Evolutionary conservation across 1,140 invertebrate genomes (phyloP).

Genomic region (Mycetomoellerius zeteki): DNA sequence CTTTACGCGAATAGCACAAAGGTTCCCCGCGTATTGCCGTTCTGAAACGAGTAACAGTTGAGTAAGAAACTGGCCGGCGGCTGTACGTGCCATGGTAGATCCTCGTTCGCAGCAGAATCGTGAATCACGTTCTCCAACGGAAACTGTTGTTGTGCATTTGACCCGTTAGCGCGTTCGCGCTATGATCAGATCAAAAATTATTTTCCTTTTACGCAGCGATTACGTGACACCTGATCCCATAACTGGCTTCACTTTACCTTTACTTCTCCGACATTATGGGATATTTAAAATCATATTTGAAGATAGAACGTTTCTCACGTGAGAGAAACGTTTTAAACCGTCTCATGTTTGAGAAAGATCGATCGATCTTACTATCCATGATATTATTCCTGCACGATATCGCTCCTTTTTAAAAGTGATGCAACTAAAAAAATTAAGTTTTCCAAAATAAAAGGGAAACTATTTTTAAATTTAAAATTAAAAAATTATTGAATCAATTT

Average conservation of each 20-base stretch:
- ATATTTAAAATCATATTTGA: neutral
- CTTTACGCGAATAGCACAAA: neutral
- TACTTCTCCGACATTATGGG: neutral
- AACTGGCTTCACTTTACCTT: neutral
- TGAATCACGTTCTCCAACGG: slow-evolving; percentile 64
- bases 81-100: slow-evolving; percentile 40
- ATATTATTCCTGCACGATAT: neutral
- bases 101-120: slow-evolving; percentile 25
- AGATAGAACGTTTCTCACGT: neutral
- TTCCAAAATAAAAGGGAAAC: no score
- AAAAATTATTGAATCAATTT: no score
- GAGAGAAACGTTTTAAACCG: neutral
- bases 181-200: slow-evolving; percentile 39
- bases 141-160: slow-evolving; percentile 59
- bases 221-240: slow-evolving; percentile 35
- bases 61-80: slow-evolving; percentile 46
- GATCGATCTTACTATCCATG: neutral
- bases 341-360: neutral
- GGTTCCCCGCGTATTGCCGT: slow-evolving; percentile 10
- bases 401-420: no score
- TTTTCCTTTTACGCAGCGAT: slow-evolving; percentile 29
- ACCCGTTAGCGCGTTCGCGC: slow-evolving; percentile 42
- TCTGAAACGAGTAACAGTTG: slow-evolving; percentile 48
- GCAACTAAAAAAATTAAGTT: no score
- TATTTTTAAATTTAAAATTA: no score